Base-by-base conservation (phyloP, 2,113 vertebrate genomes). In the Zapornia atra region DNA sequence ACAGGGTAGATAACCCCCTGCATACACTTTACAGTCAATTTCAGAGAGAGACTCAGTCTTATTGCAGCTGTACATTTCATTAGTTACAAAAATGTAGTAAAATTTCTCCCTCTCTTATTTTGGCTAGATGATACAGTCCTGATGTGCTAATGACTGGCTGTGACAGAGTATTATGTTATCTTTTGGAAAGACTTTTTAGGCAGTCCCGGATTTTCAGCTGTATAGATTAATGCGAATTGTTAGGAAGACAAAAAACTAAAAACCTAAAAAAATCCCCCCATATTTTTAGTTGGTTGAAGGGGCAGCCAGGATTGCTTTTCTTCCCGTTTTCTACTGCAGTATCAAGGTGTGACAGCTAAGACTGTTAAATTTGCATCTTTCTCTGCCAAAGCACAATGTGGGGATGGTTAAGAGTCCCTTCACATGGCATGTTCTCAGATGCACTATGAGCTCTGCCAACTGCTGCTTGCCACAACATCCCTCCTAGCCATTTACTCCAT, bases 161-260 rank as follows among this genome's bases (percentile, higher is more conserved):
- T 76, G 60, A 88, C 70, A 77, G 65, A 91, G n/a, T n/a, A 77
- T 48, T 82, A 77, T 69, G 56, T 61, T 96, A 81, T 90, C 86
- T 90, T 90, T 91, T 80, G 76, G 88, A 91, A 91, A 86, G 53
- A 29, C 54, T 29, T 80, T 96, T 76, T 61, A 90, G 48, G 34
- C n/a, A 72, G 65, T 42, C 86, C 59, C 70, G 78, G 42, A 83
- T 86, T 88, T 54, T 87, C 51, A 90, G 60, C 53, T 88, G 25
- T 59, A 11, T 34, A 96, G 82, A 64, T 89, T 82, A 82, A 90
- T 65, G 28, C 24, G 56, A 70, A 90, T 34, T 77, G 12, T 66
- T 77, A 91, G 26, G 79, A 94, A 79, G 57, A 72, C 11, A 72
- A 92, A 90, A 73, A 63, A 18, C 5, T 33, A 36, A 40, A 24